A percentile compares a stretch with the other conserved stretches of the same genome.
These are phyloP conservation scores for Heptranchias perlo DNA, from an alignment of 2,113 vertebrate species.

Conservation along the genomic window DNA sequence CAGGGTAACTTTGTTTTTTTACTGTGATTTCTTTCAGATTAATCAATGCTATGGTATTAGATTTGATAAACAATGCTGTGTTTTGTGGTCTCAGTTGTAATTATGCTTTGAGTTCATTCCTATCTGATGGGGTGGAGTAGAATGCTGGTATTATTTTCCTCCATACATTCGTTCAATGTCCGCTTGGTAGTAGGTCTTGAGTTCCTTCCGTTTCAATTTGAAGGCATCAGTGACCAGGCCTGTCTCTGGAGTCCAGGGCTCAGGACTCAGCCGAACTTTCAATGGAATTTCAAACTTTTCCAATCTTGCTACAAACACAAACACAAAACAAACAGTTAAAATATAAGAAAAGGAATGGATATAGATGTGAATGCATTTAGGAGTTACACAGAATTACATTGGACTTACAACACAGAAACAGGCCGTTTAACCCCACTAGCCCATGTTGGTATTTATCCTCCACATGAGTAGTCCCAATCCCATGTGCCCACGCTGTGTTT, in stretches of 20 bases:
- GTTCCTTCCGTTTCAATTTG: constrained; percentile 90
- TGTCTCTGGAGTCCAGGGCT: constrained; percentile 90
- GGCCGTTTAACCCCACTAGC: no score
- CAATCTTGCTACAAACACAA: constrained; percentile 64
- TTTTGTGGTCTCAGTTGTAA: constrained; percentile 55
- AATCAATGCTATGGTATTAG: constrained; percentile 20
- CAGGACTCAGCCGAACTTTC: constrained; percentile 81
- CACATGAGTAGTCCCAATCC: neutral
- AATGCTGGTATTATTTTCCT: constrained; percentile 56
- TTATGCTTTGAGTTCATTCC: constrained; percentile 65
- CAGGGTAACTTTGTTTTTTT: constrained; percentile 13
- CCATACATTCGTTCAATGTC: constrained; percentile 91
- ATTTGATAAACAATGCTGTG: neutral
- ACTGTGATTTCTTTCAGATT: constrained; percentile 18
- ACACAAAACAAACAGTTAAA: neutral
- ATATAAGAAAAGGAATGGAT: neutral
- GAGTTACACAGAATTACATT: neutral
- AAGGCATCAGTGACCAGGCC: constrained; percentile 93
- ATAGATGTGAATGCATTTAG: neutral
- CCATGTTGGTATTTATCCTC: neutral
- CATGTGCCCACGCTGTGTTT: neutral
- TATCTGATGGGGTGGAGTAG: constrained; percentile 50
- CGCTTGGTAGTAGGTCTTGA: constrained; percentile 74
- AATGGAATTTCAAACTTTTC: constrained; percentile 89
- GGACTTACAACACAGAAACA: neutral